Evolutionary conservation across 1,140 invertebrate genomes (phyloP).

Genomic region (Paralvinella palmiformis): DNA sequence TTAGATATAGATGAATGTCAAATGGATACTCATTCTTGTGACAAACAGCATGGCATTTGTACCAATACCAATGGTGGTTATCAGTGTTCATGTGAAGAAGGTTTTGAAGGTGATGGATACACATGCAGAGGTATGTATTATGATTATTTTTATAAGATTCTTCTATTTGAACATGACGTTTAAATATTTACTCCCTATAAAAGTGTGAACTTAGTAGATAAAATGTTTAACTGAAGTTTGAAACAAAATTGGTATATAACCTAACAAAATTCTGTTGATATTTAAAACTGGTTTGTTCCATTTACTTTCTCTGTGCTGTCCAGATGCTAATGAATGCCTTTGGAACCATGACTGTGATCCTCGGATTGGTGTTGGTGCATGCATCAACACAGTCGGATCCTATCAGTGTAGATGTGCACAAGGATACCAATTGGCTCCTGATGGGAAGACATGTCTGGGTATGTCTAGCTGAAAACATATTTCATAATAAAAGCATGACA

Average conservation of each 20-base stretch:
- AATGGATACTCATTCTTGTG: not conserved
- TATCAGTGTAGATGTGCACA: conserved; percentile 50
- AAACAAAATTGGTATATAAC: not conserved
- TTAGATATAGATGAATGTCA: conserved; percentile 6
- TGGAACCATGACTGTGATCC: not conserved
- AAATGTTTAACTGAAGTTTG: not conserved
- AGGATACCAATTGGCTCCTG: conserved; percentile 50
- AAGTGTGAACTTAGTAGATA: not conserved
- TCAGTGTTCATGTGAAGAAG: not conserved
- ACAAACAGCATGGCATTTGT: not conserved
- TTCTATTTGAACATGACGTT: not conserved
- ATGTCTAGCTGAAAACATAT: no score
- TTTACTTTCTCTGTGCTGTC: not conserved
- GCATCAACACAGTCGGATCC: conserved; percentile 51
- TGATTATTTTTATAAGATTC: not conserved
- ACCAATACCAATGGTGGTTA: not conserved
- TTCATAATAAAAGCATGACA: no score
- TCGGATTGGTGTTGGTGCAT: conserved; percentile 24
- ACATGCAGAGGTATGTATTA: not conserved
- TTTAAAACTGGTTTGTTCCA: not conserved
- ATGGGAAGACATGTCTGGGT: conserved; percentile 28
- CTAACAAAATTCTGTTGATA: not conserved
- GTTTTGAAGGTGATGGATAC: not conserved
- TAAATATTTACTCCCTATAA: not conserved
- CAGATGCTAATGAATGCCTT: conserved; percentile 59